Base-by-base conservation (phyloP, 2,797 vertebrate species). In the Capromys pilorides region DNA sequence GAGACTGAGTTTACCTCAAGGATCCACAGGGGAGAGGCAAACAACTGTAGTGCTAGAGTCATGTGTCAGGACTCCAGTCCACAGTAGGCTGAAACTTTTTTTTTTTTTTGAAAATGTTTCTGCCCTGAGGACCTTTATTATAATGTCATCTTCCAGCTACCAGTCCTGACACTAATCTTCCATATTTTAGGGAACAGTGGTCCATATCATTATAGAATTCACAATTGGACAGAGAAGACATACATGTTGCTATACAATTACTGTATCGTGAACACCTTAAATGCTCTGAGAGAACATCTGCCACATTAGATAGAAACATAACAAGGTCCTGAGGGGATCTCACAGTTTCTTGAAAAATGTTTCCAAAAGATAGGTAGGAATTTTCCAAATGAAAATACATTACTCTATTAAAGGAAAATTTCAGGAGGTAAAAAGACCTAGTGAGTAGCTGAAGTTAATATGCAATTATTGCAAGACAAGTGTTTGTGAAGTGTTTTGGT, bases 281-380 rank as follows among this genome's bases (percentile, higher is more conserved):
- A 69, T 71, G 45, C 51, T 91, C 36, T 61, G 64, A 49, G n/a
- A 66, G 67, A 86, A 6, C 19, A 39, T 41, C 24, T 79, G 33
- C 67, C 95, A 71, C 59, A 21, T 85, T 93, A 91, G 64, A 14
- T 82, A 73, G n/a, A 51, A 79, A 88, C 19, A 82, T 78, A 90
- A 81, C 26, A n/a, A 88, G 75, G n/a, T 92, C 79, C 71, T 1
- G 0, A 83, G 82, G 64, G 64, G 67, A 90, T 90, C 9, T 45
- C 45, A 75, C n/a, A 73, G 49, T 33, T 59, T 83, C 51, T 73
- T 49, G 64, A 77, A 92, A 89, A 57, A 57, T 21, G 64, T 16
- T 88, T 90, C 59, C 79, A n/a, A 91, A 75, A 22, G 36, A 21
- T 77, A 92, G 49, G 45, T 28, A 61, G 67, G 36, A 85, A 73